These are phyloP conservation scores for Oryzias sinensis DNA, from an alignment of 2,797 vertebrate species.

Conservation along the genomic window DNA sequence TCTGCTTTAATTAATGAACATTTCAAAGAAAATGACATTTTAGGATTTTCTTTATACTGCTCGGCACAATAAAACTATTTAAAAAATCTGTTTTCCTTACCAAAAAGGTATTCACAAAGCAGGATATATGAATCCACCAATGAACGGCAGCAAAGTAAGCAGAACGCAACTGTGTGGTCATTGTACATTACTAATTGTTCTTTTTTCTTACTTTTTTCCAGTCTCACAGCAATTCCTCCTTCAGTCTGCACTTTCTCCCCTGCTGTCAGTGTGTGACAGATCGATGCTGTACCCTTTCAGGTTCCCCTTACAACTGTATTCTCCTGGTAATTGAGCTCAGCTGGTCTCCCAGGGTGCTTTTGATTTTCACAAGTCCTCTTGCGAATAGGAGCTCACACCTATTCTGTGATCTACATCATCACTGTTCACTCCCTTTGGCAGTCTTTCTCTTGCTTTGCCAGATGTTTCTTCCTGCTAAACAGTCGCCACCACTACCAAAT, in stretches of 20 bases:
- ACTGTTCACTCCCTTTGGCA: conserved; percentile 28
- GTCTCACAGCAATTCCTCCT: conserved; percentile 25
- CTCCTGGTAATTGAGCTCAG: conserved; percentile 81
- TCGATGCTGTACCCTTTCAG: conserved; percentile 69
- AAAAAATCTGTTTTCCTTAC: no score
- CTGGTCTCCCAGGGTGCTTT: conserved; percentile 65
- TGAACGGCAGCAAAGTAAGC: conserved; percentile 29
- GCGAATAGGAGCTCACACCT: conserved; percentile 41
- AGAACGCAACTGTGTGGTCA: conserved; percentile 25
- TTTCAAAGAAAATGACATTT: no score
- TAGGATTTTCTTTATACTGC: no score
- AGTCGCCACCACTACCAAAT: conserved; percentile 31
- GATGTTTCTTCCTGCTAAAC: conserved; percentile 35
- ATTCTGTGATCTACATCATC: conserved; percentile 48
- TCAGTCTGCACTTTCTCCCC: conserved; percentile 33
- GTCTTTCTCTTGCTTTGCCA: conserved; percentile 10
- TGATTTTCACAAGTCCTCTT: conserved; percentile 61
- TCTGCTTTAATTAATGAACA: no score
- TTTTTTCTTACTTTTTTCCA: conserved; percentile 43
- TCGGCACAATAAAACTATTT: no score
- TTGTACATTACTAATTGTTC: conserved; percentile 38
- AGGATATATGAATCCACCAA: conserved; percentile 7
- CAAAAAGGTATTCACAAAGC: no score
- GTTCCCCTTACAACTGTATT: conserved; percentile 76
- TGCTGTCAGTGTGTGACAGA: conserved; percentile 71